phyloP scores from a whole-genome alignment of 37 sponge, comb jelly and placozoan species.

The Beroe ovata region DNA sequence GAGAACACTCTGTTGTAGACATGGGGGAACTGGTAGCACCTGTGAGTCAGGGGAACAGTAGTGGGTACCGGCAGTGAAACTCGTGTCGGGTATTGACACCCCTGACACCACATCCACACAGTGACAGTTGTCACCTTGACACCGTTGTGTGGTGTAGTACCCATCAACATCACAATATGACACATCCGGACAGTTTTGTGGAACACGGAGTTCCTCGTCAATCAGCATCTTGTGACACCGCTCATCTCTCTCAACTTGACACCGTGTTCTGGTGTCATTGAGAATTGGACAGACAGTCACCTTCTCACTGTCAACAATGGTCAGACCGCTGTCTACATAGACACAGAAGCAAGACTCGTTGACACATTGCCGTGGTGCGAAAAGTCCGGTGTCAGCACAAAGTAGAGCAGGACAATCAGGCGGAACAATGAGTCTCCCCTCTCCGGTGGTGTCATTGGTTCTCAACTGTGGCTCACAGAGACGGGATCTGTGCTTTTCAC shows the following conservation, averaged over 20 bases:
- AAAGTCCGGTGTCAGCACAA: background rate
- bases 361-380: background rate
- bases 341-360: background rate
- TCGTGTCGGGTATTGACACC: background rate
- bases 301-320: background rate
- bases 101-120: slow-evolving; percentile 21
- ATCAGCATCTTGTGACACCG: slow-evolving; percentile 1
- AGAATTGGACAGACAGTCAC: slow-evolving; percentile 16
- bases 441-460: background rate
- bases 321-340: background rate
- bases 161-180: slow-evolving; percentile 7
- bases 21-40: background rate
- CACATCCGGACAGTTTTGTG: background rate
- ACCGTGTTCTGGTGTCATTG: background rate
- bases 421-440: background rate
- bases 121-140: background rate
- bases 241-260: background rate
- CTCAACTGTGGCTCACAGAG: background rate
- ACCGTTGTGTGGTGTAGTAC: background rate
- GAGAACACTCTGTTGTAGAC: slow-evolving; percentile 17
- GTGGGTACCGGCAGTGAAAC: background rate
- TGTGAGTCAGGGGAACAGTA: background rate
- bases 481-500: slow-evolving; percentile 22
- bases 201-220: background rate
- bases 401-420: slow-evolving; percentile 26